Percentiles rank a stretch among this genome's conserved stretches.
These are phyloP conservation scores for Cactoblastis cactorum DNA, from an alignment of 2,888 invertebrate species.

Conservation along the genomic window DNA sequence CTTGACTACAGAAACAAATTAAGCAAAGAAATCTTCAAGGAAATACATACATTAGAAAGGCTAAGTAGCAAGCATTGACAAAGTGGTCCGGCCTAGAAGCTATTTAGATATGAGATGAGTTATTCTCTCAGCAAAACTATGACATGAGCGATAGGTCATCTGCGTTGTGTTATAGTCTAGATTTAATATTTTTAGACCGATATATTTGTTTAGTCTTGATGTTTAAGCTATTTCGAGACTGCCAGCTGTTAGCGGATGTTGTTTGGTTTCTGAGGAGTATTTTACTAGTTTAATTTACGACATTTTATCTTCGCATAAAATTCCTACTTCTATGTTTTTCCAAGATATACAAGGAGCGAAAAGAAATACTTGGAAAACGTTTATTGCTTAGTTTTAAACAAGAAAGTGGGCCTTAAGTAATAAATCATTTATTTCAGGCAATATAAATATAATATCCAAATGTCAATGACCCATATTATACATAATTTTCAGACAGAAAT, in stretches of 20 bases:
- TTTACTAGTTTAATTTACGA: background rate
- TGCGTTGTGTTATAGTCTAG: conserved; percentile 7
- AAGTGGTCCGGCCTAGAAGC: background rate
- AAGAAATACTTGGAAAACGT: no score
- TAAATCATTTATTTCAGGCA: no score
- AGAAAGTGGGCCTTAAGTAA: no score
- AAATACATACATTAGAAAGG: background rate
- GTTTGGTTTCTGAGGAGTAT: background rate
- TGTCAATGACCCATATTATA: no score
- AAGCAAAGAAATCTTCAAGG: background rate
- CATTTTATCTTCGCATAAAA: background rate
- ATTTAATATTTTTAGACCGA: conserved; percentile 5
- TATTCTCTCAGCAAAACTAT: background rate
- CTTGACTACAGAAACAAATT: background rate
- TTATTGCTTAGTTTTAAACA: no score
- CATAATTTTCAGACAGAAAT: no score
- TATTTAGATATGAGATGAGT: conserved; percentile 2
- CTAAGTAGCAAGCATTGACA: background rate
- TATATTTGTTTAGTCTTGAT: conserved; percentile 4
- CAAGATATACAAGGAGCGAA: no score
- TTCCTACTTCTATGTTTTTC: no score
- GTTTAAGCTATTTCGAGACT: background rate
- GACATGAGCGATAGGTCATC: background rate
- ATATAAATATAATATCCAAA: no score
- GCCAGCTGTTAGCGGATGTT: background rate